These are phyloP conservation scores for Cebidichthys violaceus DNA, from an alignment of 2,113 vertebrate genomes.

Conservation along the genomic window DNA sequence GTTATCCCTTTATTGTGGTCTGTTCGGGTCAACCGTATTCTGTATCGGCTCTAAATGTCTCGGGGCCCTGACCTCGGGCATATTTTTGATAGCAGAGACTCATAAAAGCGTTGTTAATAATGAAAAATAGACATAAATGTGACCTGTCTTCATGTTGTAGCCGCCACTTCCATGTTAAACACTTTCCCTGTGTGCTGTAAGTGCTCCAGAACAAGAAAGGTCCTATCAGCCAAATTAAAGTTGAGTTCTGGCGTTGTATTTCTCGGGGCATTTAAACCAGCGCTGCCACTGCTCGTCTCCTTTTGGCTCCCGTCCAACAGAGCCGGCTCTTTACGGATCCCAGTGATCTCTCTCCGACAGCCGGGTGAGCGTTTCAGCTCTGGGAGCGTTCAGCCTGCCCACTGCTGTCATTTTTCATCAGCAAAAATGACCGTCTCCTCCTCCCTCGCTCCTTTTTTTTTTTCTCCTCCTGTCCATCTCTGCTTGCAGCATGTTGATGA, in stretches of 20 bases:
- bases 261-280: conserved; percentile 28
- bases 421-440: conserved; percentile 53
- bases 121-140: neutral
- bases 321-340: conserved; percentile 30
- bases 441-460: conserved; percentile 26
- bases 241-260: neutral
- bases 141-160: neutral
- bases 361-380: conserved; percentile 36
- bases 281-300: conserved; percentile 23
- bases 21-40: neutral
- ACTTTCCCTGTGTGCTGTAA: neutral
- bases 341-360: conserved; percentile 51
- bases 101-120: neutral
- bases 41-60: neutral
- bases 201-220: neutral
- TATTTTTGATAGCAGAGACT: too few species aligned
- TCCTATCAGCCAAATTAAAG: conserved; percentile 19
- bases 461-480: conserved; percentile 8
- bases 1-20: neutral
- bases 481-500: conserved; percentile 45
- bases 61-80: neutral
- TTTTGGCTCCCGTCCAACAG: conserved; percentile 39
- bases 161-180: neutral
- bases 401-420: conserved; percentile 67
- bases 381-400: conserved; percentile 48